Percentiles rank a stretch among this genome's conserved stretches.
These are phyloP conservation scores for Oscheius sp. DNA, from an alignment of 2,888 invertebrate genomes.

Conservation along the genomic window DNA sequence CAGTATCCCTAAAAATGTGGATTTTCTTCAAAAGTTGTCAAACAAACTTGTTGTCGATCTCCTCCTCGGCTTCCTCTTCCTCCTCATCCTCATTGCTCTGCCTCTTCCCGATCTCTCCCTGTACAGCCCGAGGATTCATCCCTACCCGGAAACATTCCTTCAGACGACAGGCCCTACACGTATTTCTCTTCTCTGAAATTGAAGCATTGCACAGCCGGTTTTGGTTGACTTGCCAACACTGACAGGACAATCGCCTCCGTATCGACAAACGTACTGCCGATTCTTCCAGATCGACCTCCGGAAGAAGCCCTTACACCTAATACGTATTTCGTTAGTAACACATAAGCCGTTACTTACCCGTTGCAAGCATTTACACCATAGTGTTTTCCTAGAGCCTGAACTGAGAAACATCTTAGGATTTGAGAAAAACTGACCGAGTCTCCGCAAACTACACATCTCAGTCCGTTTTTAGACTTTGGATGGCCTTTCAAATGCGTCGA, in stretches of 20 bases:
- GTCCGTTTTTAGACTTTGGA: neutral
- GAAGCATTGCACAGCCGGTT: neutral
- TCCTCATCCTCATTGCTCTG: slow-evolving; percentile 41
- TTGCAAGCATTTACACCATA: slow-evolving; percentile 66
- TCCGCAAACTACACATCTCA: slow-evolving; percentile 50
- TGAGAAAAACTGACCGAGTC: slow-evolving; percentile 41
- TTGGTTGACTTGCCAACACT: slow-evolving; percentile 42
- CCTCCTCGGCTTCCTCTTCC: slow-evolving; percentile 35
- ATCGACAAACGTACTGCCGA: slow-evolving; percentile 55
- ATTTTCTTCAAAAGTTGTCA: no score
- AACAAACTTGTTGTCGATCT: slow-evolving; percentile 7
- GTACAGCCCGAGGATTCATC: slow-evolving; percentile 65
- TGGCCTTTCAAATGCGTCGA: neutral
- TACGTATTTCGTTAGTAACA: no score
- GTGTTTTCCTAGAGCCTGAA: slow-evolving; percentile 61
- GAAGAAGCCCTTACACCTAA: slow-evolving; percentile 69
- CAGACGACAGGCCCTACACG: slow-evolving; percentile 58
- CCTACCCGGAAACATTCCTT: slow-evolving; percentile 50
- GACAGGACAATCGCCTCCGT: slow-evolving; percentile 49
- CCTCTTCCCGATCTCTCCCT: slow-evolving; percentile 41
- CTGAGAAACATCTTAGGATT: neutral
- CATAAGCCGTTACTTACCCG: slow-evolving; percentile 38
- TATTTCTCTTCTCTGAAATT: slow-evolving; percentile 55
- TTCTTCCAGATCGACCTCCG: slow-evolving; percentile 62
- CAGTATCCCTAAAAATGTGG: slow-evolving; percentile 29